Evolutionary conservation across 2,113 vertebrate species (phyloP), one percentile per base, ranked within the genome.

Genomic region (Notarius lentiginosus): DNA sequence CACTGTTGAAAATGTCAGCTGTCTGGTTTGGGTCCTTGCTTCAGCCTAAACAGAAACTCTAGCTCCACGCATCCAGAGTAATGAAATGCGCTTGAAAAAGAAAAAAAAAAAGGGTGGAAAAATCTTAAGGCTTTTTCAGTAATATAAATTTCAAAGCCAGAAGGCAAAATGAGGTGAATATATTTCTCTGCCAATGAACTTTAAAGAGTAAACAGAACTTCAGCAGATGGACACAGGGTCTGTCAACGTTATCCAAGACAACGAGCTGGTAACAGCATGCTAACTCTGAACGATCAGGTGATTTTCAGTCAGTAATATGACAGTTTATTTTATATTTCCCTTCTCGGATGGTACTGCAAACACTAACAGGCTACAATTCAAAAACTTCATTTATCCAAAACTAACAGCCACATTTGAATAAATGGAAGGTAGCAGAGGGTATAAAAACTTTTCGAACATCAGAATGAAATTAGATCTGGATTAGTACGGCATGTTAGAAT

Each of bases 161-260:
- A 79, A 88, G 60, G 76, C 66, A 47, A 84, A 77, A 84, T 79
- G 47, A 87, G 77, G 72, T 79, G 80, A 70, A 86, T 81, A 80
- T 86, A 72, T 77, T 84, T 84, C 24, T 51, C 34, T 73, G 56
- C 41, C 76, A 76, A 47, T 63, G 9, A 58, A 80, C 55, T 80
- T 83, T 51, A 81, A 87, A 87, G 63, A 82, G 63, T 77, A 79
- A 55, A 82, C 49, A 72, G 83, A 85, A 66, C 22, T 63, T 49
- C 60, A 79, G 27, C 72, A 86, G 72, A 83, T 47, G 60, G 87
- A 53, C 82, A 73, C 63, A 22, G 22, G 18, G 63, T 79, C 68
- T 82, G 76, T n/a, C n/a, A 27, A 34, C 27, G 10, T 61, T 63
- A 81, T 65, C 79, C 53, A 51, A 81, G 80, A 63, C 65, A 73